These are phyloP conservation scores for Sinohyriopsis cumingii DNA, from an alignment of 2,888 invertebrate genomes.

Conservation along the genomic window DNA sequence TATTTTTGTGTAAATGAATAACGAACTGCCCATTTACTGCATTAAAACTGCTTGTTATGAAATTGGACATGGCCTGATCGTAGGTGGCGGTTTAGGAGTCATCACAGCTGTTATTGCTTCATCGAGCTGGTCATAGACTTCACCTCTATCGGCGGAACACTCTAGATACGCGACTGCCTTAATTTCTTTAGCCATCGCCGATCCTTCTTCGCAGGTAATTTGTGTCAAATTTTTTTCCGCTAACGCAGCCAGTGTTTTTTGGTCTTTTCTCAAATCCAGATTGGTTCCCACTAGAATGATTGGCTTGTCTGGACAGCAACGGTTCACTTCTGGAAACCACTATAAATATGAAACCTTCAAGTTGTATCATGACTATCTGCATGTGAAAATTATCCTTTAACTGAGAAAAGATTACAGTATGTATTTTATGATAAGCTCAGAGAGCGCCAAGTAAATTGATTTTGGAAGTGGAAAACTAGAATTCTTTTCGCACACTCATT, in stretches of 20 bases:
- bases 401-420: too few relatives aligned
- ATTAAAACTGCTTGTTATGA: background rate
- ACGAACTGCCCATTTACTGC: too few relatives aligned
- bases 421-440: too few relatives aligned
- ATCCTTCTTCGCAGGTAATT: constrained; percentile 93
- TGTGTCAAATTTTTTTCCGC: constrained; percentile 95
- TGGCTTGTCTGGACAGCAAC: constrained; percentile 98
- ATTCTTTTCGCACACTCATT: too few relatives aligned
- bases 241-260: constrained; percentile 95
- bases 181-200: constrained; percentile 77
- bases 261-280: constrained; percentile 95
- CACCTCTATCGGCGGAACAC: constrained; percentile 96
- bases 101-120: constrained; percentile 96
- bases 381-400: too few relatives aligned
- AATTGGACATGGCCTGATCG: constrained; percentile 78
- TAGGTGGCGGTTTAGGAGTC: constrained; percentile 92
- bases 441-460: too few relatives aligned
- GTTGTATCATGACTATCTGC: background rate
- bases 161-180: constrained; percentile 95
- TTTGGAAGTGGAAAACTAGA: too few relatives aligned
- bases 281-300: constrained; percentile 98
- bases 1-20: too few relatives aligned
- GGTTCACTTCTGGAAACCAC: constrained; percentile 99
- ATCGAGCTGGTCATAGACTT: constrained; percentile 98
- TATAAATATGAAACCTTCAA: constrained; percentile 70